These are phyloP conservation scores for Oncorhynchus clarkii DNA, from an alignment of 2,113 vertebrate species.

Conservation along the genomic window DNA sequence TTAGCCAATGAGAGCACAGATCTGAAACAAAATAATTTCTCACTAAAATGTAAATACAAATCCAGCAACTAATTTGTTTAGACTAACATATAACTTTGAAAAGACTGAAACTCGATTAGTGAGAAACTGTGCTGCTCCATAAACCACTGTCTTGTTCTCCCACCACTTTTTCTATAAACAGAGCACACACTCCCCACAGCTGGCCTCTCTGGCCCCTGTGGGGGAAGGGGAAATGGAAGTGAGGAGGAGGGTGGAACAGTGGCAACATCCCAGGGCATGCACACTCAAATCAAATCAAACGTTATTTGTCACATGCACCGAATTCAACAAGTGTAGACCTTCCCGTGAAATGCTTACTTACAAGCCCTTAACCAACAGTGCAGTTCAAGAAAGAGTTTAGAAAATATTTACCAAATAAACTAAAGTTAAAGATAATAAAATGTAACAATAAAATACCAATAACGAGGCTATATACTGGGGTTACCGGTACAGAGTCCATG, in stretches of 20 bases:
- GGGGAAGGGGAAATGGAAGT: slow-evolving; percentile 20
- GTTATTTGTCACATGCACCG: too few species aligned
- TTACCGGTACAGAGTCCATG: too few species aligned
- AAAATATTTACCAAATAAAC: too few species aligned
- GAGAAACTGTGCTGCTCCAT: background rate
- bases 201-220: slow-evolving; percentile 15
- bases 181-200: slow-evolving; percentile 19
- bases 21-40: background rate
- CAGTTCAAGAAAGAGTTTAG: too few species aligned
- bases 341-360: too few species aligned
- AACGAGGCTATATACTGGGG: too few species aligned
- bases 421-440: too few species aligned
- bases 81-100: background rate
- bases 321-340: too few species aligned
- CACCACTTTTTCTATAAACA: slow-evolving; percentile 14
- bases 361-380: too few species aligned
- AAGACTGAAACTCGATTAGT: background rate
- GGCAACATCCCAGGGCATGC: background rate
- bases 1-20: background rate
- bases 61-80: background rate
- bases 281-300: too few species aligned
- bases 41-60: background rate
- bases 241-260: background rate
- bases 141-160: background rate
- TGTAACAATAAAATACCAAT: too few species aligned